Evolutionary conservation across 1,140 invertebrate genomes (phyloP).

Genomic region (Bombus waltoni): DNA sequence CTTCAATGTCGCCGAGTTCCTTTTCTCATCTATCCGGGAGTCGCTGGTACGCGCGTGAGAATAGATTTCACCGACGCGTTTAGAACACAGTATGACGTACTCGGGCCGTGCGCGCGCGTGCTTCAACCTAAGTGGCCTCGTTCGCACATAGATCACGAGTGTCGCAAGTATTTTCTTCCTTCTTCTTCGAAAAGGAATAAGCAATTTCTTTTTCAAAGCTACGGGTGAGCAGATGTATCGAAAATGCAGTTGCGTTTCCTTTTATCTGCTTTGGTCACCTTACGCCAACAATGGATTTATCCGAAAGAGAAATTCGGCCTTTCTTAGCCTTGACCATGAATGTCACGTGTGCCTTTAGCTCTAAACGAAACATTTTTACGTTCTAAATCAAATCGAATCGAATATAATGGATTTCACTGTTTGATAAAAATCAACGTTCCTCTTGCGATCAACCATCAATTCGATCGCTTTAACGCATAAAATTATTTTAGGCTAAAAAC

Average conservation of each 20-base stretch:
- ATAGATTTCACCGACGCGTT: slow-evolving; percentile 44
- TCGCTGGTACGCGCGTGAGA: slow-evolving; percentile 23
- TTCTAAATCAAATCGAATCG: not conserved
- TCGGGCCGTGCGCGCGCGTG: not conserved
- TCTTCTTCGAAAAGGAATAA: too few species aligned
- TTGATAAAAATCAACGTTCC: not conserved
- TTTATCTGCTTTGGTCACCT: not conserved
- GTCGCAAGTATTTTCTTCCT: not conserved
- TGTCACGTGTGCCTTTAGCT: not conserved
- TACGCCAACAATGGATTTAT: not conserved
- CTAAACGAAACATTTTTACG: not conserved
- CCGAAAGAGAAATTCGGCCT: not conserved
- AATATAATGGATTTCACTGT: not conserved
- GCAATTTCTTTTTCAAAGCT: not conserved
- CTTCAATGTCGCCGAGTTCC: slow-evolving; percentile 40
- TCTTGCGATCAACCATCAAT: not conserved
- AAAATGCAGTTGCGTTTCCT: not conserved
- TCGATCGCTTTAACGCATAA: not conserved
- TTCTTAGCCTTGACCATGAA: not conserved
- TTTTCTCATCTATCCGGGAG: slow-evolving; percentile 36
- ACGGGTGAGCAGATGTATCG: not conserved
- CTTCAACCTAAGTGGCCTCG: slow-evolving; percentile 10
- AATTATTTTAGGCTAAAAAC: not conserved
- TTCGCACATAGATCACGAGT: not conserved
- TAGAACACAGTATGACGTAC: slow-evolving; percentile 35